These are phyloP conservation scores for Standfussiana lucernea DNA, from an alignment of 2,888 invertebrate genomes.

Conservation along the genomic window DNA sequence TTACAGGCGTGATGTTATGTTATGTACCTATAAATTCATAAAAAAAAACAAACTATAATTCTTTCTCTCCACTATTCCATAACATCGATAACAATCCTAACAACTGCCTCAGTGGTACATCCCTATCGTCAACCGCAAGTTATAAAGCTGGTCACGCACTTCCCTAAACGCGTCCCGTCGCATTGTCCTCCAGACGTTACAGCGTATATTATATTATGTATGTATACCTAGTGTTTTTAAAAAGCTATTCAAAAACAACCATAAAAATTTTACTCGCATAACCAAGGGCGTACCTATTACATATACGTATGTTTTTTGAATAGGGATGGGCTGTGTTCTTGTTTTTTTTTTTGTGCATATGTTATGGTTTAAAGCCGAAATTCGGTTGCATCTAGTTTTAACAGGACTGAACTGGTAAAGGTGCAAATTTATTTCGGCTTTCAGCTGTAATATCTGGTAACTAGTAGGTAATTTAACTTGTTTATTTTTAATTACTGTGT, in stretches of 20 bases:
- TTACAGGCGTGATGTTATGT: no score
- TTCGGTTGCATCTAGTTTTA: constrained; percentile 15
- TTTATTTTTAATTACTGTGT: constrained; percentile 7
- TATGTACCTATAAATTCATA: no score
- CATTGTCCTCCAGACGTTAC: constrained; percentile 80
- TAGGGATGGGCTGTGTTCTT: constrained; percentile 23
- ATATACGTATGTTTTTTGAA: constrained; percentile 44
- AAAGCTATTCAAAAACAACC: constrained; percentile 67
- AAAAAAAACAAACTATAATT: no score
- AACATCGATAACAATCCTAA: constrained; percentile 51
- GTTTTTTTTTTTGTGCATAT: constrained; percentile 39
- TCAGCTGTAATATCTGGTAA: not conserved
- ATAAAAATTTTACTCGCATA: constrained; percentile 61
- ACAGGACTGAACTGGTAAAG: not conserved
- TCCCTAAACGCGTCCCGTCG: constrained; percentile 86
- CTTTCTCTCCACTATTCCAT: not conserved
- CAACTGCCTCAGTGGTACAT: constrained; percentile 24
- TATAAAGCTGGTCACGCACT: constrained; percentile 87
- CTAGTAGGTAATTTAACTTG: not conserved
- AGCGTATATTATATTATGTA: constrained; percentile 60
- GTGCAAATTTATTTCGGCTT: not conserved
- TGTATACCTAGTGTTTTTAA: constrained; percentile 67
- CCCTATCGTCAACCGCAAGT: constrained; percentile 67
- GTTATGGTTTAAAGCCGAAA: constrained; percentile 14
- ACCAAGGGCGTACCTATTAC: constrained; percentile 43